phyloP scores from a whole-genome alignment of 1,140 invertebrate species.

The Lutraria rhynchaena region DNA sequence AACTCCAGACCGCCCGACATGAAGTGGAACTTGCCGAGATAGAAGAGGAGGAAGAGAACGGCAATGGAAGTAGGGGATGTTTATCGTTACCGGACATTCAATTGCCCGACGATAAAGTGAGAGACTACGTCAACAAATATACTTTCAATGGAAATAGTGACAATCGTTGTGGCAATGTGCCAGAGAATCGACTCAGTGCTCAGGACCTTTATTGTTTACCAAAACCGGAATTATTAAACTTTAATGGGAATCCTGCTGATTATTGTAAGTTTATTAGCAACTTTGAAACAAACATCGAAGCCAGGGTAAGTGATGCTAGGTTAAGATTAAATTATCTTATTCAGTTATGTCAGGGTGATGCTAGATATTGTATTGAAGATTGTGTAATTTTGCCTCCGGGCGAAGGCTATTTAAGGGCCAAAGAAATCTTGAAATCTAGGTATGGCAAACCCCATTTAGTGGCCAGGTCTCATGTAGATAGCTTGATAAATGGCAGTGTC shows the following conservation, averaged over 20 bases:
- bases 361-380: conserved; percentile 42
- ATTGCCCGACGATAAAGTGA: background rate
- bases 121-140: background rate
- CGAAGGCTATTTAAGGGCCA: conserved; percentile 34
- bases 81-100: conserved; percentile 4
- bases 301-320: conserved; percentile 21
- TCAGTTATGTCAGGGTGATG: conserved; percentile 52
- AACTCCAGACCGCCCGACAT: conserved; percentile 14
- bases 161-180: background rate
- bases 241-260: conserved; percentile 19
- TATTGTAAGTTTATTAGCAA: conserved; percentile 36
- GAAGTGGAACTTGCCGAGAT: conserved; percentile 8
- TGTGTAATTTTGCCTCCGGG: conserved; percentile 49
- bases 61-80: background rate
- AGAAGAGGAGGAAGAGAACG: conserved; percentile 5
- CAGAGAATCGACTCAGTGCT: background rate
- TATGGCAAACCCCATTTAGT: conserved; percentile 51
- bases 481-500: conserved; percentile 23
- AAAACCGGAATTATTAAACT: conserved; percentile 21
- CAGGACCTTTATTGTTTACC: background rate
- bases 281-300: conserved; percentile 35
- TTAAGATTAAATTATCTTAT: conserved; percentile 52
- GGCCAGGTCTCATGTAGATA: conserved; percentile 45
- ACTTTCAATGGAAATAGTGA: background rate
- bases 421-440: conserved; percentile 37